A percentile compares a stretch with the other conserved stretches of the same genome.
Evolutionary conservation across 2,888 invertebrate genomes (phyloP).

Genomic region (Cerastoderma edule): DNA sequence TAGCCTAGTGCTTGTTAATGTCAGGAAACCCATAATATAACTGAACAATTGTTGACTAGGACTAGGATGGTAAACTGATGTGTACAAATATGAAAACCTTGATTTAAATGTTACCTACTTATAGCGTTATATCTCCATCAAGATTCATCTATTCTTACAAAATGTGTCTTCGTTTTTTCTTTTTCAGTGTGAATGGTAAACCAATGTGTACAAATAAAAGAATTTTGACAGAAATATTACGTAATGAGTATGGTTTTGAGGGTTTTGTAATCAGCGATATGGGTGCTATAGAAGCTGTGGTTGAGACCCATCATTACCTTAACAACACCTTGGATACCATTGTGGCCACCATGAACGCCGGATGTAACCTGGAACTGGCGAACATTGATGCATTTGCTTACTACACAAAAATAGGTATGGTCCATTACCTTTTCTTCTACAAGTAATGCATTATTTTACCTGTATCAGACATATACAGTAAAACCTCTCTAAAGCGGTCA

Average conservation of each 20-base stretch:
- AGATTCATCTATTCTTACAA: no score
- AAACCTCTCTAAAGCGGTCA: no score
- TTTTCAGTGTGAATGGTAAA: constrained; percentile 65
- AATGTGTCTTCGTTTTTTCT: no score
- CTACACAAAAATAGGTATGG: constrained; percentile 33
- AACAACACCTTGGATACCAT: constrained; percentile 62
- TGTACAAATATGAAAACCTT: no score
- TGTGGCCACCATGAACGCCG: constrained; percentile 68
- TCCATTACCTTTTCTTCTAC: not conserved
- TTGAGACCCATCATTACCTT: constrained; percentile 63
- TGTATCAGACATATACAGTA: not conserved
- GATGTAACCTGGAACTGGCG: constrained; percentile 72
- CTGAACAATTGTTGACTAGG: no score
- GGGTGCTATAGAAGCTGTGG: constrained; percentile 62
- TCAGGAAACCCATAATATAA: no score
- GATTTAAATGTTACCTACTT: no score
- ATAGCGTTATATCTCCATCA: no score
- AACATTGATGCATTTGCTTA: constrained; percentile 27
- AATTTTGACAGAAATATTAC: constrained; percentile 59
- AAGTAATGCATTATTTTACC: not conserved
- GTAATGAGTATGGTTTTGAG: constrained; percentile 65
- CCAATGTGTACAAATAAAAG: constrained; percentile 64
- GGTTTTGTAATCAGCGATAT: constrained; percentile 70
- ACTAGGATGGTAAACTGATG: no score
- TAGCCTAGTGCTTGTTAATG: no score